phyloP scores from a whole-genome alignment of 35 echinoderm and acorn worm genomes.

The Lytechinus pictus region DNA sequence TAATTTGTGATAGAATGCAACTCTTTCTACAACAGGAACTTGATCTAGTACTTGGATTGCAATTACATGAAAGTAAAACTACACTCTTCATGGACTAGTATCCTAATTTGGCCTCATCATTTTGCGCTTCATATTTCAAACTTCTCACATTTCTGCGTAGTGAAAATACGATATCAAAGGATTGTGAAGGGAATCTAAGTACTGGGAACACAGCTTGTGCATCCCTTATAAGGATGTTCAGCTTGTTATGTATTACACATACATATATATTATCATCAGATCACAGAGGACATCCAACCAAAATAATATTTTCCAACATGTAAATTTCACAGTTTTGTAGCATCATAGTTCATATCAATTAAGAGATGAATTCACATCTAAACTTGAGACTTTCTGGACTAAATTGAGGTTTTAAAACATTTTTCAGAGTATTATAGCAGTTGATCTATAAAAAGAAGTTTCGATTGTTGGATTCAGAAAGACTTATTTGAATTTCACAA shows the following conservation, averaged over 20 bases:
- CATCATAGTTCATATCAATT: too few relatives aligned
- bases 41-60: background rate
- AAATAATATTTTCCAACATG: background rate
- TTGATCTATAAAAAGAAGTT: too few relatives aligned
- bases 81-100: background rate
- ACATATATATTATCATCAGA: background rate
- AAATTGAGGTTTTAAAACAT: too few relatives aligned
- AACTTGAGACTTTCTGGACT: too few relatives aligned
- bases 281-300: background rate
- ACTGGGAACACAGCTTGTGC: background rate
- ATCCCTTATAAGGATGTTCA: slow-evolving; percentile 3
- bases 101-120: background rate
- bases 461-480: too few relatives aligned
- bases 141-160: background rate
- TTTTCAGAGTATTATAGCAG: too few relatives aligned
- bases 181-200: background rate
- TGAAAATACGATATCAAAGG: background rate
- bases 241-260: background rate
- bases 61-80: background rate
- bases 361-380: too few relatives aligned
- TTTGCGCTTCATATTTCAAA: background rate
- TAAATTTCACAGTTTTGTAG: too few relatives aligned
- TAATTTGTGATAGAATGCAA: background rate
- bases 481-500: too few relatives aligned
- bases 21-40: too few relatives aligned